phyloP scores from a whole-genome alignment of 1,140 invertebrate species.

The Phortica variegata region DNA sequence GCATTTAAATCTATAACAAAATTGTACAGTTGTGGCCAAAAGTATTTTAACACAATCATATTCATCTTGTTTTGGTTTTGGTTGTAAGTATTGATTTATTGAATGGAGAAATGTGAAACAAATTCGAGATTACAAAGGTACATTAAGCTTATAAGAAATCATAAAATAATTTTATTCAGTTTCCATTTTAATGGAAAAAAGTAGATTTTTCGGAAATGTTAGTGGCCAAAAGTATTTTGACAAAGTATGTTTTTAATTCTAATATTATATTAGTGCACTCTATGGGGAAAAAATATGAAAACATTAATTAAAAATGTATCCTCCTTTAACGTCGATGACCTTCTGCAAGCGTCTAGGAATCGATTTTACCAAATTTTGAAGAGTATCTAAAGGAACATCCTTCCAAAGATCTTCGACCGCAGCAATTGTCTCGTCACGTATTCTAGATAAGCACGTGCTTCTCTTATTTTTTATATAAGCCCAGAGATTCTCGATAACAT shows the following conservation, averaged over 20 bases:
- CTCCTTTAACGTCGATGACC: not conserved
- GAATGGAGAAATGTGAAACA: too few relatives aligned
- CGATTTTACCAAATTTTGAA: constrained; percentile 6
- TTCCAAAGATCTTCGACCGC: constrained; percentile 3
- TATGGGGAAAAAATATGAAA: not conserved
- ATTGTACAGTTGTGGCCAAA: too few relatives aligned
- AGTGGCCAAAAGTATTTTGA: too few relatives aligned
- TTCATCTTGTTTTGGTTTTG: constrained; percentile 48
- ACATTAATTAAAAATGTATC: constrained; percentile 3
- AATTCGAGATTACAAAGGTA: too few relatives aligned
- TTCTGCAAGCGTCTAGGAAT: constrained; percentile 4
- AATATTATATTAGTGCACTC: too few relatives aligned
- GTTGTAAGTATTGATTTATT: constrained; percentile 25
- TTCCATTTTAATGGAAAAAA: too few relatives aligned
- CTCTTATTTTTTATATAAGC: constrained; percentile 3
- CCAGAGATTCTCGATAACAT: constrained; percentile 1
- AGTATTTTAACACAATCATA: constrained; percentile 47
- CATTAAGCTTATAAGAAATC: too few relatives aligned
- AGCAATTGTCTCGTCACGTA: constrained; percentile 1
- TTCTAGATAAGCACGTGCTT: not conserved
- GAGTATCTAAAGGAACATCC: constrained; percentile 1
- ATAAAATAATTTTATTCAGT: too few relatives aligned
- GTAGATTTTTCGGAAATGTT: too few relatives aligned
- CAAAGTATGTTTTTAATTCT: too few relatives aligned
- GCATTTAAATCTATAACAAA: too few relatives aligned